These are phyloP conservation scores for Panagrolaimus sp. DNA, from an alignment of 1,140 invertebrate genomes.

Conservation along the genomic window DNA sequence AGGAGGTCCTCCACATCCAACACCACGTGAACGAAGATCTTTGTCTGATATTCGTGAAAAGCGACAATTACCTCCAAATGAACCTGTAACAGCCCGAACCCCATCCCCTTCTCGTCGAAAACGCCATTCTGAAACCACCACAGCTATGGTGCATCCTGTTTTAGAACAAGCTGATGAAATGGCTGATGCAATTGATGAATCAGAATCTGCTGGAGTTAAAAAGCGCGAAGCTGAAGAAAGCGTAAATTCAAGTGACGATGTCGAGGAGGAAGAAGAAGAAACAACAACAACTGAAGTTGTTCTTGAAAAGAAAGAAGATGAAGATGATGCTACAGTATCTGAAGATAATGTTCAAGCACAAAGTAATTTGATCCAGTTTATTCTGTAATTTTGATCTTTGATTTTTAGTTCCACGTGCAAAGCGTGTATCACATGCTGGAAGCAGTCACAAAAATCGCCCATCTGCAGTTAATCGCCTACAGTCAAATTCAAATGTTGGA, in stretches of 20 bases:
- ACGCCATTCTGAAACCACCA: not conserved
- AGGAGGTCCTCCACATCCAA: too few species aligned
- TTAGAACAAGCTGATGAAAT: not conserved
- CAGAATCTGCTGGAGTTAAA: not conserved
- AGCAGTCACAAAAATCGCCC: slow-evolving; percentile 19
- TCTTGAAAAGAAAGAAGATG: not conserved
- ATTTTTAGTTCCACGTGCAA: slow-evolving; percentile 1
- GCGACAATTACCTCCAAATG: too few species aligned
- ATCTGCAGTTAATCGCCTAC: slow-evolving; percentile 10
- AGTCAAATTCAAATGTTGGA: slow-evolving; percentile 10
- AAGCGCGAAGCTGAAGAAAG: slow-evolving; percentile 7
- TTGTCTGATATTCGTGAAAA: too few species aligned
- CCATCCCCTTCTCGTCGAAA: too few species aligned
- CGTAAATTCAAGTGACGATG: not conserved
- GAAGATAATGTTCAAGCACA: slow-evolving; percentile 10
- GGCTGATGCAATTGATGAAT: not conserved
- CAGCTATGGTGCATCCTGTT: not conserved
- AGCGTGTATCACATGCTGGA: slow-evolving; percentile 19
- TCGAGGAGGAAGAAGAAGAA: not conserved
- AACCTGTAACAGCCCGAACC: too few species aligned
- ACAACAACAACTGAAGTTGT: not conserved
- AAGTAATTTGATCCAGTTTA: not conserved
- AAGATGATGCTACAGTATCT: not conserved
- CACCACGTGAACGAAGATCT: too few species aligned
- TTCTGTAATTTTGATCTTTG: not conserved